Base-by-base conservation (phyloP, 2,113 vertebrate genomes). In the Siphamia tubifer region DNA sequence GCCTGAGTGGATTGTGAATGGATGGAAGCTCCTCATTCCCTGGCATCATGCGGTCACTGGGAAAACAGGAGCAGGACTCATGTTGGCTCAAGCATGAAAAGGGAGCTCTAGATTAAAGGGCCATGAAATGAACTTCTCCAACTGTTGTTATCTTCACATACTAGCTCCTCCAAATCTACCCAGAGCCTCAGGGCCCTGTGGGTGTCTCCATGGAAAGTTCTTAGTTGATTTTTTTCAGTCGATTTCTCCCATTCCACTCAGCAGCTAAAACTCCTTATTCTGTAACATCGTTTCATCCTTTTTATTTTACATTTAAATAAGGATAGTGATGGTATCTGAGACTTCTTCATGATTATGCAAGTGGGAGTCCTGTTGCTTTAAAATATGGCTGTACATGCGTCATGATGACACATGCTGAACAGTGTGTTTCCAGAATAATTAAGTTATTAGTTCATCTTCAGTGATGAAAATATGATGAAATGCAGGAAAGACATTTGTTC, bases 71-170 rank as follows among this genome's bases (percentile, higher is more conserved):
- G 45, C n/a, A 42, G 57, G 51, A 66, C 39, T 72, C 31, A 0
- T 54, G 68, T 56, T 55, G 72, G 52, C 40, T 78, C 48, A 68
- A 36, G 77, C 80, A 66, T 80, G 52, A 82, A 81, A 62, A 64
- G 20, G 45, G 20, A 53, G 60, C 20, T 71, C 58, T 23, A 51
- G 51, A 13, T 34, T 47, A 39, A 52, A 56, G 1, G 7, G 35
- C 12, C 21, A 63, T 61, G 19, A 79, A 67, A 65, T 64, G 1
- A 64, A 58, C 27, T 53, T 30, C 9, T 39, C 23, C 3, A 40
- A 27, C 13, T 36, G 23, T 54, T 57, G 40, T 30, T 15, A 11
- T 9, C n/a, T 12, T 13, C 55, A 47, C 9, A 39, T 20, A 66
- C 1, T 21, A 13, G 20, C 31, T 64, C 0, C 28, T 20, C 23